Evolutionary conservation across 2,113 vertebrate genomes (phyloP), one percentile per base, ranked within the genome.

Genomic region (Boulengeromyrus knoepffleri): DNA sequence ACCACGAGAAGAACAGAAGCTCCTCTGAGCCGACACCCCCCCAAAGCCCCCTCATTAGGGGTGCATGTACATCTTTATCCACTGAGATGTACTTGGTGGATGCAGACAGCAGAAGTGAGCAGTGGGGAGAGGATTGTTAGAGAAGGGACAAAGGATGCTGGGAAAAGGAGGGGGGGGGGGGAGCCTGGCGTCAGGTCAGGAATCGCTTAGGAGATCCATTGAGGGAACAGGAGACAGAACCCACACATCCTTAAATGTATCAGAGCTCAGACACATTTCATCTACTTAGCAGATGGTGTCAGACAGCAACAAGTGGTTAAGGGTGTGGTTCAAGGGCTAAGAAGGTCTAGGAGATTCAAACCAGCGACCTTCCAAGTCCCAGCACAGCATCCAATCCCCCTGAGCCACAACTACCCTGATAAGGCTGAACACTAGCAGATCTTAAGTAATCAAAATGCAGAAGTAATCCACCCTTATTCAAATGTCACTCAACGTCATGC

Each of bases 21-120:
- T 56, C 88, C 47, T 84, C 89, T 74, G 88, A 91, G 89, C 17
- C 87, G 88, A 89, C 88, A 31, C 49, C 46, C 49, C 12, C 88
- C 85, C 46, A 39, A 91, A 90, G 74, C 83, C 88, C 46, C 42
- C 10, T 90, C 53, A 45, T 88, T 90, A 58, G 49, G 74, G 88
- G 53, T 77, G 85, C 49, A 45, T 52, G 50, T 42, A 31, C 27
- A 83, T 90, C 50, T 87, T 90, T 49, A 91, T 91, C 89, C 85
- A 36, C 31, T 85, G 74, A 70, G 27, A 24, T 84, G 39, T 42
- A 21, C 47, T 91, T 62, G 45, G 85, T 12, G 83, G 89, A 66
- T 80, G 88, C 27, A 77, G 86, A 19, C 70, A 39, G 39, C 31
- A 56, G 24, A 83, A 87, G 2, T 31, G 36, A 85, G 31, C 42